Evolutionary conservation across 2,113 vertebrate species (phyloP).

Genomic region (Poecile atricapillus): DNA sequence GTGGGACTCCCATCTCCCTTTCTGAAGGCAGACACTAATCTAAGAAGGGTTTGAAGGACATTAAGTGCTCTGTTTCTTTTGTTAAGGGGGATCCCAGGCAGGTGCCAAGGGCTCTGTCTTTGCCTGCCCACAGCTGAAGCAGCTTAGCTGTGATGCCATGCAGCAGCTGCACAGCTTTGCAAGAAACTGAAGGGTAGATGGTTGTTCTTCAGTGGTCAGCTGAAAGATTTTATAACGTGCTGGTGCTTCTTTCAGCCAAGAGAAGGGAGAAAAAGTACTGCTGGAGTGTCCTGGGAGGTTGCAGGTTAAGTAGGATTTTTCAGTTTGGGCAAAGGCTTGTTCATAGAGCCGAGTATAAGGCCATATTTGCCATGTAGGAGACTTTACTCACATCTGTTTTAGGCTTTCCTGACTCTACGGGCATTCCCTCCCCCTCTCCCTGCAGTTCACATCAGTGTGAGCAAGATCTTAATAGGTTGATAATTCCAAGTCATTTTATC

Average conservation of each 20-base stretch:
- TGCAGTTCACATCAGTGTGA: neutral
- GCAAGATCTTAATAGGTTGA: neutral
- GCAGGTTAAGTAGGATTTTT: neutral
- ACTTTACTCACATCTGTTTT: neutral
- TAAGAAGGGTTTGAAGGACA: neutral
- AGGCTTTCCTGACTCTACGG: neutral
- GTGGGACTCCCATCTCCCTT: neutral
- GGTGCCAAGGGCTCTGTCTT: neutral
- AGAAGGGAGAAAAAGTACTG: neutral
- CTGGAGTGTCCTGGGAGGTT: neutral
- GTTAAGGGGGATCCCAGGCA: neutral
- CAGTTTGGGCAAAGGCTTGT: neutral
- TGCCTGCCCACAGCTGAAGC: fast-evolving
- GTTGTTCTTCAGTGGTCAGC: neutral
- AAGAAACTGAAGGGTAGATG: neutral
- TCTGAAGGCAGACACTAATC: neutral
- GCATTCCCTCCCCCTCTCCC: neutral
- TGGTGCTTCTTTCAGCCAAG: neutral
- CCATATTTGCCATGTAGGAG: neutral
- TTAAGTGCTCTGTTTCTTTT: neutral
- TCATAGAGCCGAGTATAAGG: neutral
- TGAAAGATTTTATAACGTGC: neutral
- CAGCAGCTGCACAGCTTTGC: neutral
- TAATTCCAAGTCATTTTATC: neutral
- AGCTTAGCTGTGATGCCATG: neutral